Conservation (phyloP, 2,888 invertebrate species). For the Drosophila testacea region DNA sequence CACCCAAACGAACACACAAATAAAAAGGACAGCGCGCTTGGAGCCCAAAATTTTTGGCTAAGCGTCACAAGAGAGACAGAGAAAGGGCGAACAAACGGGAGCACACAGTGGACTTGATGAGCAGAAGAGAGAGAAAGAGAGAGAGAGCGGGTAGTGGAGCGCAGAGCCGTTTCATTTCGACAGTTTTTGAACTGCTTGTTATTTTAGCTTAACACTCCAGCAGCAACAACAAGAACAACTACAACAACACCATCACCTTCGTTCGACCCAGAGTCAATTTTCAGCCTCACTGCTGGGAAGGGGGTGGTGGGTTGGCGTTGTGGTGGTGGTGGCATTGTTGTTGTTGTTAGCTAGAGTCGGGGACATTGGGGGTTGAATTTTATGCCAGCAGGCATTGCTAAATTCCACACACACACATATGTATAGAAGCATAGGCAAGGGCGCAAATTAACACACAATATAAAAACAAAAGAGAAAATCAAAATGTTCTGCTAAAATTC, state of each 20-base stretch:
- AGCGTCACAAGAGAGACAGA: slow-evolving; percentile 53
- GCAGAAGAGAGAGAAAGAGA: slow-evolving; percentile 23
- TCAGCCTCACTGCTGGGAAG: slow-evolving; percentile 16
- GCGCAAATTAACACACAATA: slow-evolving; percentile 54
- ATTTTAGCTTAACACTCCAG: slow-evolving; percentile 66
- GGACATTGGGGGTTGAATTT: slow-evolving; percentile 61
- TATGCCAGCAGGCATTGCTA: slow-evolving; percentile 52
- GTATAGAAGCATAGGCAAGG: slow-evolving; percentile 28
- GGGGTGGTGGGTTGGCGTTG: slow-evolving; percentile 2
- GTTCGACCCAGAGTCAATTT: slow-evolving; percentile 61
- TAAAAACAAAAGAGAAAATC: slow-evolving; percentile 52
- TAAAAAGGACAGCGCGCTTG: slow-evolving; percentile 71
- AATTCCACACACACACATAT: slow-evolving; percentile 37
- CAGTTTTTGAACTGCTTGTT: slow-evolving; percentile 73
- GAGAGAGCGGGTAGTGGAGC: slow-evolving; percentile 50
- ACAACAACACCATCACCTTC: slow-evolving; percentile 55
- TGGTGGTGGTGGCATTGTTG: slow-evolving; percentile 33
- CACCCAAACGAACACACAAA: slow-evolving; percentile 23
- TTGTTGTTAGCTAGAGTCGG: slow-evolving; percentile 29
- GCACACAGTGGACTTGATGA: slow-evolving; percentile 6
- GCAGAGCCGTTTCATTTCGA: slow-evolving; percentile 77
- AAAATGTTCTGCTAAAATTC: slow-evolving; percentile 34
- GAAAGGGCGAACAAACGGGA: slow-evolving; percentile 18
- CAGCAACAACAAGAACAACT: slow-evolving; percentile 35
- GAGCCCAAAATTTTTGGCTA: slow-evolving; percentile 60